These are phyloP conservation scores for Ectropis crepuscularia DNA, from an alignment of 2,888 invertebrate genomes.

Conservation along the genomic window DNA sequence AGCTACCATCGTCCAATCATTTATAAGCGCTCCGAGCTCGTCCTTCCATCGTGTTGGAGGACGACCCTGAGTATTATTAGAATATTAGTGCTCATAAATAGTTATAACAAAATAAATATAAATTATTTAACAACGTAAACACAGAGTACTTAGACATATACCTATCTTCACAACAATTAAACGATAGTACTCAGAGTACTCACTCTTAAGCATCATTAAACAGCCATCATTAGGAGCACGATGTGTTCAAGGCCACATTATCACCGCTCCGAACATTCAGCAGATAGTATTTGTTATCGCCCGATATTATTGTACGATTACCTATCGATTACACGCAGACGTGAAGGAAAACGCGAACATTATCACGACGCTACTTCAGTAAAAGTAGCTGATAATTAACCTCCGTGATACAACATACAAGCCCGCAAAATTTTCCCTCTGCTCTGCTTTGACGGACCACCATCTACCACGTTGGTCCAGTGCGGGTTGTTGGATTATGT, in stretches of 20 bases:
- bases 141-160: too few species aligned
- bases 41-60: too few species aligned
- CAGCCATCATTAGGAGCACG: constrained; percentile 8
- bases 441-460: too few species aligned
- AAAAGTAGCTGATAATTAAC: too few species aligned
- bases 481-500: too few species aligned
- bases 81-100: too few species aligned
- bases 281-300: constrained; percentile 30
- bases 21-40: too few species aligned
- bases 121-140: too few species aligned
- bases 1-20: too few species aligned
- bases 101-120: too few species aligned
- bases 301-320: constrained; percentile 24
- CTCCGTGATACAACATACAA: background rate
- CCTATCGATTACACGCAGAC: constrained; percentile 15
- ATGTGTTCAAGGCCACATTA: constrained; percentile 21
- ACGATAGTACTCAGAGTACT: constrained; percentile 4
- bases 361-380: background rate
- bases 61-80: too few species aligned
- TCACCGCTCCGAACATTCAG: constrained; percentile 32
- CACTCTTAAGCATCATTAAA: constrained; percentile 11
- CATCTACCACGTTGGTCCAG: too few species aligned
- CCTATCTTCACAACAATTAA: constrained; percentile 9
- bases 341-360: constrained; percentile 24
- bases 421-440: background rate